Percentiles rank a stretch among this genome's conserved stretches.
phyloP scores from a whole-genome alignment of 2,797 vertebrate genomes.

The Syngnathus acus region DNA sequence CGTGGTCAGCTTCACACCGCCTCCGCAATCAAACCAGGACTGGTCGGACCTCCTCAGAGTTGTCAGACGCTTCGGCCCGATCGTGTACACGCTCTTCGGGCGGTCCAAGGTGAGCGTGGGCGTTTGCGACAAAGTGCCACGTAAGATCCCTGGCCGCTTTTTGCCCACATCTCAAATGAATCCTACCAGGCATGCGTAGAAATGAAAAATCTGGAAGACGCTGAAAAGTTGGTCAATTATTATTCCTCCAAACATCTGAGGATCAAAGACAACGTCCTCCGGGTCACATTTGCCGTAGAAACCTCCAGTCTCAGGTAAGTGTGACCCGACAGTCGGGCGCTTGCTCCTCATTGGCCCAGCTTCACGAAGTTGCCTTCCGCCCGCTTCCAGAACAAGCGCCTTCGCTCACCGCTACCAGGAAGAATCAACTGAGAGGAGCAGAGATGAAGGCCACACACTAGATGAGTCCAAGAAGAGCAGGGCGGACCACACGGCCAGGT shows the following conservation, averaged over 20 bases:
- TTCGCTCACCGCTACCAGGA: constrained; percentile 40
- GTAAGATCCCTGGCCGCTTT: too few relatives aligned
- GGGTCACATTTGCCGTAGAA: constrained; percentile 58
- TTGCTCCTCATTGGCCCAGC: background rate
- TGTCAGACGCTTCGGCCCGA: constrained; percentile 59
- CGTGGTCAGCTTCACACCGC: constrained; percentile 60
- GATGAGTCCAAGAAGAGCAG: background rate
- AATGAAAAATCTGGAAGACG: constrained; percentile 50
- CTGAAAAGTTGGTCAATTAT: constrained; percentile 63
- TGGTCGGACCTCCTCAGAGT: constrained; percentile 50
- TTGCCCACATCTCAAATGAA: background rate
- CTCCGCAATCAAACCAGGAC: constrained; percentile 47
- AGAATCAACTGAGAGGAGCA: constrained; percentile 12
- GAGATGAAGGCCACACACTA: background rate
- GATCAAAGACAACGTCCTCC: constrained; percentile 50
- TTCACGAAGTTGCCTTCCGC: background rate
- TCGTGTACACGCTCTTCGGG: constrained; percentile 59
- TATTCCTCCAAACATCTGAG: constrained; percentile 49
- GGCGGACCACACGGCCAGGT: background rate
- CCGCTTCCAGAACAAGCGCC: constrained; percentile 23
- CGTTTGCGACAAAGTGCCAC: background rate
- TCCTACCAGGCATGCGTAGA: constrained; percentile 59
- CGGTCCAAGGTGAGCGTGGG: constrained; percentile 49
- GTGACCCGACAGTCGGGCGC: background rate
- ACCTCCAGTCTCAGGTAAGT: constrained; percentile 63